These are phyloP conservation scores for Irena cyanogastra DNA, from an alignment of 2,113 vertebrate genomes.

Conservation along the genomic window DNA sequence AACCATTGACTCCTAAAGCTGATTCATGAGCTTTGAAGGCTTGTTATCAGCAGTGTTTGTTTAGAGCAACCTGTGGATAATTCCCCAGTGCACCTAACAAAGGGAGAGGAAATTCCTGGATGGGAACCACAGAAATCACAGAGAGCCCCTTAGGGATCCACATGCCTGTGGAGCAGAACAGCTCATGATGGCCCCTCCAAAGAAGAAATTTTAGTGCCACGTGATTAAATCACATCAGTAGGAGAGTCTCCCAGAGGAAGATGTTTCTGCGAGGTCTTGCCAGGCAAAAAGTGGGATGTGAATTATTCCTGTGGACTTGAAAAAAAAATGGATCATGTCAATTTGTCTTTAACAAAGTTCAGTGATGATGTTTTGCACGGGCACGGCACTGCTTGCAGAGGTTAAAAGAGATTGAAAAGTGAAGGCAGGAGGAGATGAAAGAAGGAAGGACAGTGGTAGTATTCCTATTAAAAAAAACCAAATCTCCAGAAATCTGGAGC, in stretches of 20 bases:
- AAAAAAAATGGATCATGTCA: fast-evolving
- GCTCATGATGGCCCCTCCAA: not conserved
- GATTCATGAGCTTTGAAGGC: not conserved
- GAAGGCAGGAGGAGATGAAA: not conserved
- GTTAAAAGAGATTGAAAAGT: not conserved
- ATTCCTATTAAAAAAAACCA: not conserved
- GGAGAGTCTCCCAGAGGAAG: not conserved
- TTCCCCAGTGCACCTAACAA: not conserved
- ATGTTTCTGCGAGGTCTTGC: not conserved
- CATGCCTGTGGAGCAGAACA: not conserved
- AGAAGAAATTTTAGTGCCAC: not conserved
- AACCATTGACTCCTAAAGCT: not conserved
- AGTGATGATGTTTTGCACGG: not conserved
- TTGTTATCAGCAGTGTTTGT: not conserved
- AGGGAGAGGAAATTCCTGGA: not conserved
- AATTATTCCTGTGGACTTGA: not conserved
- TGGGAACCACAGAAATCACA: not conserved
- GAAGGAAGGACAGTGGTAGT: not conserved
- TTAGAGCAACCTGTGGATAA: not conserved
- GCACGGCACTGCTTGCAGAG: not conserved
- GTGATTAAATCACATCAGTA: fast-evolving
- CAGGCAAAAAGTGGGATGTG: not conserved
- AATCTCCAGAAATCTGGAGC: not conserved
- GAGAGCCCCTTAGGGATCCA: not conserved
- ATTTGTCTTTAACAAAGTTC: not conserved